A percentile compares a stretch with the other conserved stretches of the same genome.
Conservation (phyloP, 2,797 vertebrate genomes). For the Brotula barbata region DNA sequence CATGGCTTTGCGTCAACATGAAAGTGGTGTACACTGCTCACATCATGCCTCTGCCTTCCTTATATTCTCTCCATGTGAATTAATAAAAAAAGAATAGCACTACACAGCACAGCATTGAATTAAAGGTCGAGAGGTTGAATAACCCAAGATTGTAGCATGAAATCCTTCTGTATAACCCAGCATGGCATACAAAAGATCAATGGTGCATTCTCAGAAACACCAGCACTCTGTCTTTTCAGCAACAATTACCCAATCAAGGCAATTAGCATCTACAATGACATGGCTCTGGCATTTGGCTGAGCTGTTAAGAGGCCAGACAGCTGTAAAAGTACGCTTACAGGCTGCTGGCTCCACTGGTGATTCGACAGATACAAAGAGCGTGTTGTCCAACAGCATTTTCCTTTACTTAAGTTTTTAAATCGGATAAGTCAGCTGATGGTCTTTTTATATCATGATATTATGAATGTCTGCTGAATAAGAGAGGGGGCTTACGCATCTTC, state of each 20-base stretch:
- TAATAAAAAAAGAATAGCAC: slow-evolving; percentile 14
- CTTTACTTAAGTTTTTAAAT: slow-evolving; percentile 26
- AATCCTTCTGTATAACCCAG: slow-evolving; percentile 1
- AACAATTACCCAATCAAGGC: slow-evolving; percentile 39
- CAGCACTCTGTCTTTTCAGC: slow-evolving; percentile 18
- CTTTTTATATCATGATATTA: neutral
- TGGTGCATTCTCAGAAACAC: slow-evolving; percentile 19
- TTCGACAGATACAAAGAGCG: slow-evolving; percentile 36
- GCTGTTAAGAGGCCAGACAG: slow-evolving; percentile 13
- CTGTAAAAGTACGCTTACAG: slow-evolving; percentile 14
- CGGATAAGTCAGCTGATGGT: slow-evolving; percentile 21
- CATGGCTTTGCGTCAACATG: neutral
- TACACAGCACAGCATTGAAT: slow-evolving; percentile 14
- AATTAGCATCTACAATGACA: slow-evolving; percentile 35
- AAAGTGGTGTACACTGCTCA: neutral
- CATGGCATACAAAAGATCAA: slow-evolving; percentile 12
- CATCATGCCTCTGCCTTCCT: neutral
- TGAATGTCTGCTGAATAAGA: neutral
- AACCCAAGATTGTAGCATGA: slow-evolving; percentile 15
- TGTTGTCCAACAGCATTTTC: slow-evolving; percentile 11
- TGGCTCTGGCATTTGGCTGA: slow-evolving; percentile 31
- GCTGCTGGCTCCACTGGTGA: neutral
- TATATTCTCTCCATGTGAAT: slow-evolving; percentile 8
- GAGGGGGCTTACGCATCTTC: neutral
- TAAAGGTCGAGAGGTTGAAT: neutral